Base-by-base conservation (phyloP, 2,888 invertebrate species). In the Ochropleura leucogaster region DNA sequence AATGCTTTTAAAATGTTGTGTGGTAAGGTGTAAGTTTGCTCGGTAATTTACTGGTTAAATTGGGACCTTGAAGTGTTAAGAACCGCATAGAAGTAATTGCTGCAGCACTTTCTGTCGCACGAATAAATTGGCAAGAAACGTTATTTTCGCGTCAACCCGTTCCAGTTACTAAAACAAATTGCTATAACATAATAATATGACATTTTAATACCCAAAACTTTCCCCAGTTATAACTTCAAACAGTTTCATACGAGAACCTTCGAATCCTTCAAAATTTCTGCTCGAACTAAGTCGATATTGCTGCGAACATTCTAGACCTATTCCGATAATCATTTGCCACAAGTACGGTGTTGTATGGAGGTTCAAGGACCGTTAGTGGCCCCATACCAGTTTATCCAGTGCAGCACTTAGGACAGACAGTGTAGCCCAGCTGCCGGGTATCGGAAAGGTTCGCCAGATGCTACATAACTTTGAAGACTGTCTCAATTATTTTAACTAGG, bases 311-410 rank as follows among this genome's bases (percentile, higher is more conserved):
- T 77, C 85, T 82, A 67, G 85, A 64, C 51, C 51, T 65, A 82
- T 72, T 72, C 82, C 72, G 77, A 67, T 70, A 82, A 84, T 81
- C 63, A 85, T 77, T 79, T 83, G 78, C 84, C 64, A 68, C 71
- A 67, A 78, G 79, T 76, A 47, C 64, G 65, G 77, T 83, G 78
- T 76, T 81, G 70, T 80, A 79, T 76, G 66, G 79, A 85, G 87
- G 93, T 91, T 92, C 92, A 92, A 90, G 88, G 91, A 91, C 92
- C 92, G 88, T 86, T 83, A 85, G 82, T 86, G 84, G 85, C 85
- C 87, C 72, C 84, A 86, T 89, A 92, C 92, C 91, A 83, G 92
- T 90, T 87, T 85, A 86, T 88, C 90, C 90, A 89, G 90, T 90
- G 82, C 77, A 83, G 82, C 67, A 81, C 84, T 80, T 85, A 89